phyloP scores from a whole-genome alignment of 1,140 invertebrate genomes.

The Procambarus virginalis region DNA sequence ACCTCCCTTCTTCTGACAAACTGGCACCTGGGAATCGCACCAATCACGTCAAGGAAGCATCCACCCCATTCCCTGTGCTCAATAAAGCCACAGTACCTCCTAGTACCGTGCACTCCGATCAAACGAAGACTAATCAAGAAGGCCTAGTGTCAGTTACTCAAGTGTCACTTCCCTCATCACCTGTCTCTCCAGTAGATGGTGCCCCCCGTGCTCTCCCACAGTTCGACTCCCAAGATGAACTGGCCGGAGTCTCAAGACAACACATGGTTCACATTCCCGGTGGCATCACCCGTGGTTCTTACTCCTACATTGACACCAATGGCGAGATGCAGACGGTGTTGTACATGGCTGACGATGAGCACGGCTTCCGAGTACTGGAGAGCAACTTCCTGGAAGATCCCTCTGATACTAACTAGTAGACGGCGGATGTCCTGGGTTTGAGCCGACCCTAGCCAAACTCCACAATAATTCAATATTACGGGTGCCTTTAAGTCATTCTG shows the following conservation, averaged over 20 bases:
- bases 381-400: not conserved
- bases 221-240: slow-evolving; percentile 70
- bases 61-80: not conserved
- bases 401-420: not conserved
- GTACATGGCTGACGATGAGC: slow-evolving; percentile 76
- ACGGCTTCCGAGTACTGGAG: not conserved
- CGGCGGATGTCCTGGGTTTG: not conserved
- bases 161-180: not conserved
- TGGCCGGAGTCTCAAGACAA: slow-evolving; percentile 79
- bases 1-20: not conserved
- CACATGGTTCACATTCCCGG: slow-evolving; percentile 79
- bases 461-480: not conserved
- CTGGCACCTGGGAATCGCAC: not conserved
- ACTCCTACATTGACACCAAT: slow-evolving; percentile 81
- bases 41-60: not conserved
- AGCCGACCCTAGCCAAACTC: not conserved
- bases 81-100: not conserved
- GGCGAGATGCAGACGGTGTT: slow-evolving; percentile 79
- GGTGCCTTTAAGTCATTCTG: not conserved
- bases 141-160: not conserved
- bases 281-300: slow-evolving; percentile 81
- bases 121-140: not conserved
- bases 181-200: not conserved
- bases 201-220: not conserved
- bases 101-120: not conserved